Percentiles rank a stretch among this genome's conserved stretches.
phyloP scores from a whole-genome alignment of 53 echinoderm and acorn worm species.

The Henricia sp. region DNA sequence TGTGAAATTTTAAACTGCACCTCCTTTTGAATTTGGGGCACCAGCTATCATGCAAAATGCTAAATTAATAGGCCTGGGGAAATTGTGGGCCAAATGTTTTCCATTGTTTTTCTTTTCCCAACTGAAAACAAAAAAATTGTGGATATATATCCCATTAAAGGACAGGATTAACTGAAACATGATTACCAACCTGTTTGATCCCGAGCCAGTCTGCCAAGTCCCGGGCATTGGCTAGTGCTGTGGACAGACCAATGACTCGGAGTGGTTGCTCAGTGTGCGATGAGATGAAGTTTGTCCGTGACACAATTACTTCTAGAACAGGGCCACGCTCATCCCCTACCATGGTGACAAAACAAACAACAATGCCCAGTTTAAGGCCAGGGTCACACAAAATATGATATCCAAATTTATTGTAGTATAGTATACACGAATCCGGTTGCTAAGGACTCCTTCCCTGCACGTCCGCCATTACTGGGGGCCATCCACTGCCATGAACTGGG shows the following conservation, averaged over 20 bases:
- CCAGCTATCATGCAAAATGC: too few relatives aligned
- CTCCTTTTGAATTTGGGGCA: too few relatives aligned
- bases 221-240: slow-evolving; percentile 94
- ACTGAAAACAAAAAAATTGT: too few relatives aligned
- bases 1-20: too few relatives aligned
- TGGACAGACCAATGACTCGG: slow-evolving; percentile 92
- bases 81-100: background rate
- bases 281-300: slow-evolving; percentile 98
- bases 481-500: too few relatives aligned
- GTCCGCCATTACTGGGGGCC: too few relatives aligned
- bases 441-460: too few relatives aligned
- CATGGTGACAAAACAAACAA: background rate
- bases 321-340: slow-evolving; percentile 96
- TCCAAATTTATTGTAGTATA: too few relatives aligned
- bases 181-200: slow-evolving; percentile 78
- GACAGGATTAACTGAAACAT: too few relatives aligned
- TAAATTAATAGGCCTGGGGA: background rate
- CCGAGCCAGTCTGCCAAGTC: slow-evolving; percentile 98
- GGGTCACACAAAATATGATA: background rate
- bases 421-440: too few relatives aligned
- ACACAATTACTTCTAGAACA: slow-evolving; percentile 97
- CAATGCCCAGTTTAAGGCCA: background rate
- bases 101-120: background rate
- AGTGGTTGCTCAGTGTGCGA: slow-evolving; percentile 87
- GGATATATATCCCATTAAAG: too few relatives aligned